A percentile compares a stretch with the other conserved stretches of the same genome.
Evolutionary conservation across 1,140 invertebrate genomes (phyloP).

Genomic region (Caenorhabditis tropicalis): DNA sequence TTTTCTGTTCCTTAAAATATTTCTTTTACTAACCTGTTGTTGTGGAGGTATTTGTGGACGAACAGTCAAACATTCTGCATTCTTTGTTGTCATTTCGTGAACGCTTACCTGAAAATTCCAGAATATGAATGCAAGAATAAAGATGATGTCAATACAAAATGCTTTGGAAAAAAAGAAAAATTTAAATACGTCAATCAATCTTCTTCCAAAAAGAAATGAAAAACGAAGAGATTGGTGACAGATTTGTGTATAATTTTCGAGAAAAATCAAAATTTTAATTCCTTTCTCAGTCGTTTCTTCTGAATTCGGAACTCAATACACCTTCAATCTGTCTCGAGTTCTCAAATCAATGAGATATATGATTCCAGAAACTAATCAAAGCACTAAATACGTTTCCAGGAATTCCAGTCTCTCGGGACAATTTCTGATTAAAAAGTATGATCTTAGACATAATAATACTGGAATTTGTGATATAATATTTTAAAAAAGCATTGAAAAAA

Average conservation of each 20-base stretch:
- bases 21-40: background rate
- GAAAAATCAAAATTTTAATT: background rate
- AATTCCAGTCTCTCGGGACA: too few species aligned
- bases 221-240: background rate
- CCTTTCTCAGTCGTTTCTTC: too few species aligned
- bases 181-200: background rate
- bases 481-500: too few species aligned
- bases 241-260: background rate
- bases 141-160: background rate
- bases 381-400: too few species aligned
- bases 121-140: background rate
- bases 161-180: background rate
- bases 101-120: background rate
- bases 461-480: too few species aligned
- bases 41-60: background rate
- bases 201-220: background rate
- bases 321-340: too few species aligned
- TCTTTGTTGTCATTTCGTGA: background rate
- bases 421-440: too few species aligned
- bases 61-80: slow-evolving; percentile 30
- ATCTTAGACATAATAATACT: too few species aligned
- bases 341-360: too few species aligned
- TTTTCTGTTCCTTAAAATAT: background rate
- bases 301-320: too few species aligned
- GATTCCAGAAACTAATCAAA: too few species aligned